Percentiles rank a stretch among this genome's conserved stretches.
phyloP scores from a whole-genome alignment of 2,797 vertebrate species.

The Acanthurus leucopareius region DNA sequence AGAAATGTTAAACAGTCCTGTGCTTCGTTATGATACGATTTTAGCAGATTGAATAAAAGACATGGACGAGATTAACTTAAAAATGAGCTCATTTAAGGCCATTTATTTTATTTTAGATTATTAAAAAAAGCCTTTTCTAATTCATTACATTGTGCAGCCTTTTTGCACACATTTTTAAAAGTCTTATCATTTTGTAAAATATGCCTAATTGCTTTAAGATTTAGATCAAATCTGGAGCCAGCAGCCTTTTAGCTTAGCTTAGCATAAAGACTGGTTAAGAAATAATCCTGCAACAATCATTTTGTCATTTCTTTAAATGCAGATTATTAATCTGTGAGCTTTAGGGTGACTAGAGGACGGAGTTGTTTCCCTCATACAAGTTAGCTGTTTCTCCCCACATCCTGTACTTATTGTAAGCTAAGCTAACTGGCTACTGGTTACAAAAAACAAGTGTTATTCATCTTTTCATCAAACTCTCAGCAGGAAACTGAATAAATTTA shows the following conservation, averaged over 20 bases:
- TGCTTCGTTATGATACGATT: background rate
- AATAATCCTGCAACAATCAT: background rate
- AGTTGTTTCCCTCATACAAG: no score
- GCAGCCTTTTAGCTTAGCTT: background rate
- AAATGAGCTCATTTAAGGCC: background rate
- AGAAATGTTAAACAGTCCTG: conserved; percentile 15
- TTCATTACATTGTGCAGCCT: no score
- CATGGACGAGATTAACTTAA: background rate
- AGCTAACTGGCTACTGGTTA: no score
- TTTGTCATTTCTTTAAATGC: no score
- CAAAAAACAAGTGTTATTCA: no score
- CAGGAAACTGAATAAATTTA: background rate
- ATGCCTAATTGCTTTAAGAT: background rate
- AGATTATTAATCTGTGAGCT: background rate
- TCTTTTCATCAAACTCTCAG: background rate
- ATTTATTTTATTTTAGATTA: background rate
- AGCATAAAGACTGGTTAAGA: background rate
- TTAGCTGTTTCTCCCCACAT: no score
- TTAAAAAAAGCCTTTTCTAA: no score
- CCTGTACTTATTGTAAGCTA: no score
- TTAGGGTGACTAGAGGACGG: background rate
- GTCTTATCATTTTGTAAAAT: background rate
- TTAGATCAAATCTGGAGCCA: background rate
- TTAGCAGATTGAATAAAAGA: background rate
- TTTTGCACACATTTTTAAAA: background rate